phyloP scores from a whole-genome alignment of 2,113 vertebrate species.

The Pipra filicauda region DNA sequence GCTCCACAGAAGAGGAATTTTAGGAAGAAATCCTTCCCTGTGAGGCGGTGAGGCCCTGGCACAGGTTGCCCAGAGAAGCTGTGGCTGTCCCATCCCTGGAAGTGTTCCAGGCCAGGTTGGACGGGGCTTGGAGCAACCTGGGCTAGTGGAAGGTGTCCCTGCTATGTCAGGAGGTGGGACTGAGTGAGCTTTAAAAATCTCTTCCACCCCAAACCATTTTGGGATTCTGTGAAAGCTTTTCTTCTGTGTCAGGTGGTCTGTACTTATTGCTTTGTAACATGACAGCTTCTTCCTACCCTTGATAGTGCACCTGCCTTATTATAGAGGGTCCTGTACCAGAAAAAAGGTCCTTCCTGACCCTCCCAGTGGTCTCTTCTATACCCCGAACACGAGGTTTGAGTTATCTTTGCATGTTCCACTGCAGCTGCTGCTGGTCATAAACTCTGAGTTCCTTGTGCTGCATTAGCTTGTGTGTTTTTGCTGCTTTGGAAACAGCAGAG shows the following conservation, averaged over 20 bases:
- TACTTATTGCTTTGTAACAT: neutral
- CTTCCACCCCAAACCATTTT: neutral
- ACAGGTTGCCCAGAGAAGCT: neutral
- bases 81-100: neutral
- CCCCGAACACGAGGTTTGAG: neutral
- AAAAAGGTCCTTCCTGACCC: neutral
- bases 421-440: slow-evolving; percentile 22
- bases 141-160: neutral
- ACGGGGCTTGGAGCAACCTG: neutral
- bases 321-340: neutral
- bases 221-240: neutral
- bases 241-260: neutral
- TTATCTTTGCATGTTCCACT: neutral
- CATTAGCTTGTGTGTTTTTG: neutral
- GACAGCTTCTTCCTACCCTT: neutral
- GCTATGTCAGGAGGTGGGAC: neutral
- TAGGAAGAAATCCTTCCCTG: neutral
- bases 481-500: slow-evolving; percentile 25
- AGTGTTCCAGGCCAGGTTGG: neutral
- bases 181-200: neutral
- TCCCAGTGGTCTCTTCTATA: neutral
- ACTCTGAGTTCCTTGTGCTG: neutral
- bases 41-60: accelerated
- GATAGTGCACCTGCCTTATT: neutral
- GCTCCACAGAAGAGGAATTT: neutral